phyloP scores from a whole-genome alignment of 2,888 invertebrate genomes.

The Protodeltote pygarga region DNA sequence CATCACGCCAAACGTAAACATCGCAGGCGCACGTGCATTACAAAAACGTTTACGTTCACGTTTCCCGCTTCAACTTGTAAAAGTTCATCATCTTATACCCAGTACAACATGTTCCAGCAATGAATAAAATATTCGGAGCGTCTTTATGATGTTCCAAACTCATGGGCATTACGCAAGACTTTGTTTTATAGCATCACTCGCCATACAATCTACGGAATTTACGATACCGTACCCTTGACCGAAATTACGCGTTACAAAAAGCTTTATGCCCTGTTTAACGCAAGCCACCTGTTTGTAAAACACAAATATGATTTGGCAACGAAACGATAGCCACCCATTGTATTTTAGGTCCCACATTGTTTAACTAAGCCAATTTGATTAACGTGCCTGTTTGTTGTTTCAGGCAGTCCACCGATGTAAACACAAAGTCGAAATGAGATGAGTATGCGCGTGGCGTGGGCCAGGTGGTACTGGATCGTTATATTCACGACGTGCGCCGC shows the following conservation, averaged over 20 bases:
- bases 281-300: constrained; percentile 60
- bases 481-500: constrained; percentile 83
- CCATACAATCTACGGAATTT: constrained; percentile 40
- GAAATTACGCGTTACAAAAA: constrained; percentile 54
- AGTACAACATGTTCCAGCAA: constrained; percentile 19
- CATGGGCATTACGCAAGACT: constrained; percentile 41
- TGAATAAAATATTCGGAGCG: constrained; percentile 25
- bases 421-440: constrained; percentile 84
- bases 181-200: constrained; percentile 39
- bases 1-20: constrained; percentile 7
- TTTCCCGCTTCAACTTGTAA: constrained; percentile 11
- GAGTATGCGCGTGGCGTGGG: constrained; percentile 86
- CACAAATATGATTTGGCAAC: constrained; percentile 60
- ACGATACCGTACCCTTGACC: constrained; percentile 60
- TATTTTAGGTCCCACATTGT: constrained; percentile 60
- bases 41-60: constrained; percentile 1
- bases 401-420: constrained; percentile 84
- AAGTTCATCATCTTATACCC: constrained; percentile 28
- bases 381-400: constrained; percentile 73
- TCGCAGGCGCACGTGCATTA: constrained; percentile 5
- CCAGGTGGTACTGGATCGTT: constrained; percentile 85
- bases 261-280: constrained; percentile 50
- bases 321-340: constrained; percentile 39
- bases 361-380: constrained; percentile 66
- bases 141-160: constrained; percentile 38